Conservation (phyloP, 2,113 vertebrate species). For the Dromas ardeola region DNA sequence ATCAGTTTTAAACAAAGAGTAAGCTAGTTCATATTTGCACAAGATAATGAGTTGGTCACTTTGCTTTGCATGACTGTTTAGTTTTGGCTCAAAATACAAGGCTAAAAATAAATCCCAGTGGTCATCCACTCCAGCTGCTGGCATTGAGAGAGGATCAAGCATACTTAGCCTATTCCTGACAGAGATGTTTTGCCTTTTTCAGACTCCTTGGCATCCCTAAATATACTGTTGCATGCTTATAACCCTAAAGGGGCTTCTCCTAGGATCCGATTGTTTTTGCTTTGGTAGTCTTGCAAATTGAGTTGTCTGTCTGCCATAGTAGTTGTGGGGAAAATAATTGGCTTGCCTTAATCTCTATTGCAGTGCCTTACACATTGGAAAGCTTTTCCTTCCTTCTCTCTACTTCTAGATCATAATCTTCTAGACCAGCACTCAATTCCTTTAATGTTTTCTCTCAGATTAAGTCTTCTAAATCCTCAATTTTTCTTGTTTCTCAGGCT, state of each 20-base stretch:
- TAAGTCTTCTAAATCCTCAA: background rate
- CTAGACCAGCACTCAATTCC: background rate
- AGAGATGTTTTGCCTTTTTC: background rate
- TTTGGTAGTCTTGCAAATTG: background rate
- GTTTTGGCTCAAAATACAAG: constrained; percentile 7
- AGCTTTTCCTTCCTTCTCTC: background rate
- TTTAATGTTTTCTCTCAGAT: background rate
- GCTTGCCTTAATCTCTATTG: background rate
- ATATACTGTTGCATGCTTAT: background rate
- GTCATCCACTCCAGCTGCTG: constrained; percentile 20
- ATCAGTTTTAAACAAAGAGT: background rate
- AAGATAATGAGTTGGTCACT: background rate
- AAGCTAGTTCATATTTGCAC: background rate
- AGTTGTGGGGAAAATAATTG: background rate
- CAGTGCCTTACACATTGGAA: background rate
- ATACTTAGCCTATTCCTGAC: background rate
- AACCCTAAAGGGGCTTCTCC: background rate
- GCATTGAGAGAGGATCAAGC: background rate
- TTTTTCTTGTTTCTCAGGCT: background rate
- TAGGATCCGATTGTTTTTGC: background rate
- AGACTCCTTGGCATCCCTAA: background rate
- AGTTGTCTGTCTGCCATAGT: background rate
- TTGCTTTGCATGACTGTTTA: background rate
- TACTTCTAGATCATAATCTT: background rate
- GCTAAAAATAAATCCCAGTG: constrained; percentile 43